A percentile compares a stretch with the other conserved stretches of the same genome.
phyloP scores from a whole-genome alignment of 2,113 vertebrate species.

The Lynx canadensis region DNA sequence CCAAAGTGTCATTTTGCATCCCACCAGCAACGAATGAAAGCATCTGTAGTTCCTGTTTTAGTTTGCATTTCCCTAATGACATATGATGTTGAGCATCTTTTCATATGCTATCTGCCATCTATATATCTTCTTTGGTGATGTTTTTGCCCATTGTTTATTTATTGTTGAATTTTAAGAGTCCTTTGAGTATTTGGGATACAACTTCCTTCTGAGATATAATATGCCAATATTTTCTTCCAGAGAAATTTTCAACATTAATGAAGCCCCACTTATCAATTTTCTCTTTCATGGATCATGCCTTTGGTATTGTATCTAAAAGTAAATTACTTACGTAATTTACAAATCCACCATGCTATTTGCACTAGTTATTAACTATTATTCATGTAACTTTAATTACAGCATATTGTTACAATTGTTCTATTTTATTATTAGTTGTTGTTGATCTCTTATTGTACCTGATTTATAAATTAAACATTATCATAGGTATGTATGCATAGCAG shows the following conservation, averaged over 20 bases:
- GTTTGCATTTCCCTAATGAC: neutral
- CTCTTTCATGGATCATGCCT: neutral
- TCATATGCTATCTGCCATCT: no score
- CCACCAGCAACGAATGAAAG: neutral
- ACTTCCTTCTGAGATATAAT: neutral
- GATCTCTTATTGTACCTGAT: neutral
- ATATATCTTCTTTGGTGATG: no score
- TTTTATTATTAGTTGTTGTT: neutral
- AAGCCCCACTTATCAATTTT: neutral
- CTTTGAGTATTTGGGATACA: neutral
- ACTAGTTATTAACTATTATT: conserved; percentile 30
- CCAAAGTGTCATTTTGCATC: neutral
- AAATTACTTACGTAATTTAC: neutral
- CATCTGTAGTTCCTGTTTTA: neutral
- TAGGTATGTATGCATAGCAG: neutral
- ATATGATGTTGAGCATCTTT: no score
- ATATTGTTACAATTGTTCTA: neutral
- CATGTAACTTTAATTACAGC: neutral
- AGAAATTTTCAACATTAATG: neutral
- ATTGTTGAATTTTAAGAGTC: neutral
- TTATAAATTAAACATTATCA: neutral
- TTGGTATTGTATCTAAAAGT: neutral
- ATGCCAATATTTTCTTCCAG: conserved; percentile 5
- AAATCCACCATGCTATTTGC: neutral
- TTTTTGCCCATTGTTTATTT: neutral